Evolutionary conservation across 92 coral and sea anemone species (phyloP).

Genomic region (Diadumene lineata): DNA sequence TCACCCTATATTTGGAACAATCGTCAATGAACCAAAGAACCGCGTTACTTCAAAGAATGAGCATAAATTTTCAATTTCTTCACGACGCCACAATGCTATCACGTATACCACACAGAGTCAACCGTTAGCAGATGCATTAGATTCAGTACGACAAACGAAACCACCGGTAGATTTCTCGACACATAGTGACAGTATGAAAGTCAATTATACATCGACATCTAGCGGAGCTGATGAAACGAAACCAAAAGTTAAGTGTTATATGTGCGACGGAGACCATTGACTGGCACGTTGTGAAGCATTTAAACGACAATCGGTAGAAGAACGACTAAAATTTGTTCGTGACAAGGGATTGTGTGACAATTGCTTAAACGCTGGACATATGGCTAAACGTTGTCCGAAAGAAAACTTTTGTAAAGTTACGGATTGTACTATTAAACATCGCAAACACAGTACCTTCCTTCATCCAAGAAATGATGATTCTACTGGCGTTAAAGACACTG

Average conservation of each 20-base stretch:
- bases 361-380: not conserved
- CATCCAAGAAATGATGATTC: not conserved
- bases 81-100: not conserved
- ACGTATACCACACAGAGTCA: not conserved
- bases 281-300: not conserved
- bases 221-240: not conserved
- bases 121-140: not conserved
- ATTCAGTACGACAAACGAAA: not conserved
- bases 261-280: constrained; percentile 7
- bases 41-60: not conserved
- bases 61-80: not conserved
- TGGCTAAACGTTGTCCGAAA: not conserved
- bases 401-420: not conserved
- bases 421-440: not conserved
- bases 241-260: not conserved
- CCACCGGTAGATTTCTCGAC: not conserved
- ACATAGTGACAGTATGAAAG: too few relatives aligned
- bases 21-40: constrained; percentile 1
- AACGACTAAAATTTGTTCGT: not conserved
- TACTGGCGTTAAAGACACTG: not conserved
- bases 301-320: not conserved
- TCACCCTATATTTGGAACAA: constrained; percentile 39
- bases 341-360: not conserved
- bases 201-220: too few relatives aligned
- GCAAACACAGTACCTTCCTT: not conserved